Evolutionary conservation across 2,888 invertebrate genomes (phyloP).

Genomic region (Julus scanicus): DNA sequence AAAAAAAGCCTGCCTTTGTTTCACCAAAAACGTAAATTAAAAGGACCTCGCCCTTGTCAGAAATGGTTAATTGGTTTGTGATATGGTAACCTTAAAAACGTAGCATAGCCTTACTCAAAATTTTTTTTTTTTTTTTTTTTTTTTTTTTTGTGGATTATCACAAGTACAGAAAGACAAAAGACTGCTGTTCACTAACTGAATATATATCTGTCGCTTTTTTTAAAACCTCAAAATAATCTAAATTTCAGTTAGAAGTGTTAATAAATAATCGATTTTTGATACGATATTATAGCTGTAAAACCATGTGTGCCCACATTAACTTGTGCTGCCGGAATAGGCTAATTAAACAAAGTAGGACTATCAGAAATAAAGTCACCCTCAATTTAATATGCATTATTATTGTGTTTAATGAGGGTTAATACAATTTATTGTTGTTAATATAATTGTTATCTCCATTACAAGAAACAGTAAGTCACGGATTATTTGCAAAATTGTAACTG

Average conservation of each 20-base stretch:
- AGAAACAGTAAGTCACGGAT: conserved; percentile 30
- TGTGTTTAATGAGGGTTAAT: conserved; percentile 5
- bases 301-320: background rate
- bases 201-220: background rate
- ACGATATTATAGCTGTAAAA: background rate
- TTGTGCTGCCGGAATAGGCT: background rate
- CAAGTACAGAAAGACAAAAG: background rate
- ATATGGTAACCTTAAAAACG: background rate
- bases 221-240: background rate
- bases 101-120: background rate
- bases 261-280: background rate
- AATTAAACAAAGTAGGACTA: background rate
- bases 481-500: background rate
- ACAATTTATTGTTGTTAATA: background rate
- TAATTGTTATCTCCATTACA: background rate
- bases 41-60: background rate
- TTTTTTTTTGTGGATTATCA: too few relatives aligned
- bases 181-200: background rate
- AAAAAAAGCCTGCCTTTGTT: background rate
- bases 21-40: background rate
- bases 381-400: background rate
- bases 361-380: background rate
- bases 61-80: background rate
- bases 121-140: background rate
- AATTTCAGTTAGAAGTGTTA: background rate